phyloP scores from a whole-genome alignment of 2,113 vertebrate genomes.

The Chionodraco myersi region DNA sequence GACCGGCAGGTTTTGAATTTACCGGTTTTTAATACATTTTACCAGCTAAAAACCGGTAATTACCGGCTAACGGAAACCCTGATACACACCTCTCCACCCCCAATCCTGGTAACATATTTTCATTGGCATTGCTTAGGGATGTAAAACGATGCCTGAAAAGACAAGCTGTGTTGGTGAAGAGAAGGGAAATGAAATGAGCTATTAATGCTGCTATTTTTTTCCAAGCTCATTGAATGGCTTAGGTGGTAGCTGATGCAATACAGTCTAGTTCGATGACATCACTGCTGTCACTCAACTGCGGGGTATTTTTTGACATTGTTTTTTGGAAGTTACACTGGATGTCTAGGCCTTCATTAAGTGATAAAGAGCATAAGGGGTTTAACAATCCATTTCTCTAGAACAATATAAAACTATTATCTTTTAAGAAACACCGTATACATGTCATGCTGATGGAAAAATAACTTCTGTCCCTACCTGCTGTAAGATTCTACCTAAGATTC shows the following conservation, averaged over 20 bases:
- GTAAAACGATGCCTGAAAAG: slow-evolving; percentile 25
- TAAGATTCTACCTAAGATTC: neutral
- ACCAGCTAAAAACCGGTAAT: no score
- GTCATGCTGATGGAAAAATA: slow-evolving; percentile 2
- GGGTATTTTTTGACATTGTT: neutral
- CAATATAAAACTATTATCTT: no score
- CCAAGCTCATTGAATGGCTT: neutral
- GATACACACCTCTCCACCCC: neutral
- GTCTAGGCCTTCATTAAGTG: neutral
- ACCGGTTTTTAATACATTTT: no score
- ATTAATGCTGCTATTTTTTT: slow-evolving; percentile 26
- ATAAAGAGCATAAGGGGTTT: no score
- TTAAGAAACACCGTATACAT: no score
- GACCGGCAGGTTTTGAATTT: no score
- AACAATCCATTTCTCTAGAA: no score
- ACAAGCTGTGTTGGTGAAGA: slow-evolving; percentile 23
- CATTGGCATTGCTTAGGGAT: slow-evolving; percentile 34
- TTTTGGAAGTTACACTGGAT: neutral
- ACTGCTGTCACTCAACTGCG: neutral
- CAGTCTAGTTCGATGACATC: neutral
- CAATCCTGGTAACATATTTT: slow-evolving; percentile 18
- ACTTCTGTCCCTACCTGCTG: neutral
- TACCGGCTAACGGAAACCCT: no score
- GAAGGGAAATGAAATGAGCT: slow-evolving; percentile 24
- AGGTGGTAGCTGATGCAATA: slow-evolving; percentile 18